A percentile compares a stretch with the other conserved stretches of the same genome.
Conservation (phyloP, 2,888 invertebrate species). For the Lissonota sp. region DNA sequence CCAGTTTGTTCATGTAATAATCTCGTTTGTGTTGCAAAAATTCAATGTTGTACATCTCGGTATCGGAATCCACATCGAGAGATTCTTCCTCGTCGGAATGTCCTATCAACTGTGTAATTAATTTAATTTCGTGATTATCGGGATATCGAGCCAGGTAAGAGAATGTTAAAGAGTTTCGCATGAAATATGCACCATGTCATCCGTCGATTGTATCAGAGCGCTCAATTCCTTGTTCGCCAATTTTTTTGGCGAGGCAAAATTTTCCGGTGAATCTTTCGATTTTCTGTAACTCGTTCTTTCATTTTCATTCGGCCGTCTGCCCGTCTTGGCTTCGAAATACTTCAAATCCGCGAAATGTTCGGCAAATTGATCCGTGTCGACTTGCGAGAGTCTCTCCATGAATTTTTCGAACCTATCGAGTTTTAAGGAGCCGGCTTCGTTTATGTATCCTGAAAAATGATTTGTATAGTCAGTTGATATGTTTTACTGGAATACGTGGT, state of each 20-base stretch:
- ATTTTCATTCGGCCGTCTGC: slow-evolving; percentile 85
- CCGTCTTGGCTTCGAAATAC: slow-evolving; percentile 93
- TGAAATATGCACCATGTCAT: slow-evolving; percentile 85
- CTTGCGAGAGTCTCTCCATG: slow-evolving; percentile 89
- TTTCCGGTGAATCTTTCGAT: slow-evolving; percentile 77
- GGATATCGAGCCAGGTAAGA: not conserved
- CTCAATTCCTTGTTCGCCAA: slow-evolving; percentile 84
- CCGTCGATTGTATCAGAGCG: slow-evolving; percentile 87
- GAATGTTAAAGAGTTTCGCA: not conserved
- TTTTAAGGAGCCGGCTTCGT: slow-evolving; percentile 94
- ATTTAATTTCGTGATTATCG: not conserved
- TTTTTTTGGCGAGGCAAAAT: slow-evolving; percentile 68
- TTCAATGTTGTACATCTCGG: slow-evolving; percentile 87
- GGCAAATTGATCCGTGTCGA: slow-evolving; percentile 91
- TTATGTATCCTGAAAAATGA: slow-evolving; percentile 91
- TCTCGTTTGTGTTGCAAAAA: slow-evolving; percentile 94
- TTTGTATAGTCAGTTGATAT: slow-evolving; percentile 1
- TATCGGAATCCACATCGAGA: slow-evolving; percentile 73
- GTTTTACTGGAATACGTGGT: slow-evolving; percentile 13
- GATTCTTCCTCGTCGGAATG: slow-evolving; percentile 72
- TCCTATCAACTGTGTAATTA: slow-evolving; percentile 50
- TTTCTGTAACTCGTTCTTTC: slow-evolving; percentile 83
- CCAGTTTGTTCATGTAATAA: slow-evolving; percentile 96
- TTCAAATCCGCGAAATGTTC: slow-evolving; percentile 92
- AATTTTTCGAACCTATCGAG: slow-evolving; percentile 94